A percentile compares a stretch with the other conserved stretches of the same genome.
phyloP scores from a whole-genome alignment of 2,113 vertebrate species.

The Callithrix jacchus region DNA sequence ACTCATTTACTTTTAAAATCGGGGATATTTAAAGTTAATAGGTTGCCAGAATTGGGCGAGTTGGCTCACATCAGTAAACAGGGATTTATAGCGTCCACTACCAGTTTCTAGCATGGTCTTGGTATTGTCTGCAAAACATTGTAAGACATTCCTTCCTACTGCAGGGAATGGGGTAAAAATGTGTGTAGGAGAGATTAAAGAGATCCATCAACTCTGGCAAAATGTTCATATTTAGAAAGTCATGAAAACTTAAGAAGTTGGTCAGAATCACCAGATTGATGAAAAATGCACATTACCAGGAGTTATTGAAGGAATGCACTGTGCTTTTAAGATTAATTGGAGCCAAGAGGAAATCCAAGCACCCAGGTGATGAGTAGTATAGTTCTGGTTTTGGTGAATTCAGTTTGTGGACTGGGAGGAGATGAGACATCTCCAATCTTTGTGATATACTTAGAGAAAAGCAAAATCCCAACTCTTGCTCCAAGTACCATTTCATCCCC shows the following conservation, averaged over 20 bases:
- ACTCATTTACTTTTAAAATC: slow-evolving; percentile 10
- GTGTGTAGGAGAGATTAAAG: not conserved
- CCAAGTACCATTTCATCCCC: no score
- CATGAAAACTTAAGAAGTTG: not conserved
- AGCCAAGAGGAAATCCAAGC: not conserved
- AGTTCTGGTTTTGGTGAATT: not conserved
- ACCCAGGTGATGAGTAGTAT: fast-evolving
- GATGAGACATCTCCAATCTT: not conserved
- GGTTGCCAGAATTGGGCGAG: not conserved
- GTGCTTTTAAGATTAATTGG: not conserved
- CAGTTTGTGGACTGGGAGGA: not conserved
- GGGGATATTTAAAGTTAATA: not conserved
- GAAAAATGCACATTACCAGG: not conserved
- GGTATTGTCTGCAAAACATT: not conserved
- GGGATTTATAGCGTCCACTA: not conserved
- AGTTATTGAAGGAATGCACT: not conserved
- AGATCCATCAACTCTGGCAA: not conserved
- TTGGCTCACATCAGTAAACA: not conserved
- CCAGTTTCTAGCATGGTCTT: not conserved
- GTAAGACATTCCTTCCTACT: not conserved
- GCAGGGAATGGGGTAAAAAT: not conserved
- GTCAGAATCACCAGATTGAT: not conserved
- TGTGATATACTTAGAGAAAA: not conserved
- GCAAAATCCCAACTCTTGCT: not conserved
- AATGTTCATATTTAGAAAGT: not conserved